phyloP scores from a whole-genome alignment of 1,140 invertebrate genomes.

The Heliconius eleuchia region DNA sequence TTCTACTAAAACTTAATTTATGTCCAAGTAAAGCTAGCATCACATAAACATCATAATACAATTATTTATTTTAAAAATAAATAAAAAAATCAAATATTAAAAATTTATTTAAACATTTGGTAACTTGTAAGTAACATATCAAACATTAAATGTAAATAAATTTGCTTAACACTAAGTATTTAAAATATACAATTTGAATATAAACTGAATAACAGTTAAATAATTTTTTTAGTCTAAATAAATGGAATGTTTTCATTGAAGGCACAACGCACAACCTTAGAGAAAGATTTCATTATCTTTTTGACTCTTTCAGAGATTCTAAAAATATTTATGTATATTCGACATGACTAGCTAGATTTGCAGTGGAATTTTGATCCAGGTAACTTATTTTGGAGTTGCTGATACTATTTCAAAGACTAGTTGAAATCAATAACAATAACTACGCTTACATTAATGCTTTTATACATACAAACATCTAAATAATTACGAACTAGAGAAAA shows the following conservation, averaged over 20 bases:
- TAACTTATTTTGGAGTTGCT: background rate
- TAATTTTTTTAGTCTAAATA: background rate
- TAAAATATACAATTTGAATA: constrained; percentile 1
- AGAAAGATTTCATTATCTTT: constrained; percentile 7
- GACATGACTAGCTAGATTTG: background rate
- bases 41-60: background rate
- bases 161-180: constrained; percentile 10
- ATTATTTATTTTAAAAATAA: background rate
- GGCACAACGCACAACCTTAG: constrained; percentile 24
- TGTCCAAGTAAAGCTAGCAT: background rate
- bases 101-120: constrained; percentile 29
- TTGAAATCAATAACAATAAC: constrained; percentile 5
- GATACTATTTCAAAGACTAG: constrained; percentile 1
- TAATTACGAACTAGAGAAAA: background rate
- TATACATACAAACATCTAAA: background rate
- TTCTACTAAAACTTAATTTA: background rate
- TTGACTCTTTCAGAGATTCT: background rate
- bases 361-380: background rate
- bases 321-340: background rate
- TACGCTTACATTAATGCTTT: background rate
- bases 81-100: background rate
- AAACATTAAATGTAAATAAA: background rate
- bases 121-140: constrained; percentile 24
- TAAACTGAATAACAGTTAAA: constrained; percentile 4
- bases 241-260: constrained; percentile 35